A percentile compares a stretch with the other conserved stretches of the same genome.
Evolutionary conservation across 2,797 vertebrate genomes (phyloP).

Genomic region (Diplodus sargus): DNA sequence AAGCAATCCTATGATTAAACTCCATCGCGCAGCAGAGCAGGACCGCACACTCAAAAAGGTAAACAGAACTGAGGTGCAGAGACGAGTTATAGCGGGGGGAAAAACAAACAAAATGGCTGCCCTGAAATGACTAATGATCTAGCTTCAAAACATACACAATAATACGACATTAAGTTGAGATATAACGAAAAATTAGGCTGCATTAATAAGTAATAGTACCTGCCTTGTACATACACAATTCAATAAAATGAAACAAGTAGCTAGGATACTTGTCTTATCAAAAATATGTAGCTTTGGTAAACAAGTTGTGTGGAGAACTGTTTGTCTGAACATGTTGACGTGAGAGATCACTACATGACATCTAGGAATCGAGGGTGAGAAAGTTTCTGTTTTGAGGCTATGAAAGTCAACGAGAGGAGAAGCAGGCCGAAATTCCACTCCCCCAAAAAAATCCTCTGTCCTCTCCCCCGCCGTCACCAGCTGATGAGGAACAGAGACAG

Average conservation of each 20-base stretch:
- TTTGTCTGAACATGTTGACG: conserved; percentile 77
- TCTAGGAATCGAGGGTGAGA: conserved; percentile 69
- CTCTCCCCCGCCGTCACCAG: conserved; percentile 58
- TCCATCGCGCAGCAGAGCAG: conserved; percentile 33
- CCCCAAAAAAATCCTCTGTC: conserved; percentile 54
- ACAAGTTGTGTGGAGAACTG: conserved; percentile 84
- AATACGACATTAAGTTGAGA: conserved; percentile 81
- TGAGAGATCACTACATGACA: conserved; percentile 73
- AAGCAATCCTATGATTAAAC: conserved; percentile 25
- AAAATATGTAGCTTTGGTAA: conserved; percentile 94
- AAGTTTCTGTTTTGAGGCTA: conserved; percentile 70
- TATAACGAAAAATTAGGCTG: conserved; percentile 81
- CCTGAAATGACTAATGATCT: conserved; percentile 77
- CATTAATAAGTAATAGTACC: conserved; percentile 83
- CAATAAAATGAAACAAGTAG: conserved; percentile 88
- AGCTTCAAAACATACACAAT: conserved; percentile 79
- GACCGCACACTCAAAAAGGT: conserved; percentile 44
- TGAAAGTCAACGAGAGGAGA: conserved; percentile 67
- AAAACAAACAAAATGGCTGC: conserved; percentile 61
- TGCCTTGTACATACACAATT: conserved; percentile 82
- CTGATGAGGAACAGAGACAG: conserved; percentile 73
- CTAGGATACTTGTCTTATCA: conserved; percentile 88
- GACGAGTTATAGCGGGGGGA: conserved; percentile 67
- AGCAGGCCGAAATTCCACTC: conserved; percentile 62
- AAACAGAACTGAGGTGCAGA: conserved; percentile 54